These are phyloP conservation scores for Alexandromys fortis DNA, from an alignment of 2,113 vertebrate species.

Conservation along the genomic window DNA sequence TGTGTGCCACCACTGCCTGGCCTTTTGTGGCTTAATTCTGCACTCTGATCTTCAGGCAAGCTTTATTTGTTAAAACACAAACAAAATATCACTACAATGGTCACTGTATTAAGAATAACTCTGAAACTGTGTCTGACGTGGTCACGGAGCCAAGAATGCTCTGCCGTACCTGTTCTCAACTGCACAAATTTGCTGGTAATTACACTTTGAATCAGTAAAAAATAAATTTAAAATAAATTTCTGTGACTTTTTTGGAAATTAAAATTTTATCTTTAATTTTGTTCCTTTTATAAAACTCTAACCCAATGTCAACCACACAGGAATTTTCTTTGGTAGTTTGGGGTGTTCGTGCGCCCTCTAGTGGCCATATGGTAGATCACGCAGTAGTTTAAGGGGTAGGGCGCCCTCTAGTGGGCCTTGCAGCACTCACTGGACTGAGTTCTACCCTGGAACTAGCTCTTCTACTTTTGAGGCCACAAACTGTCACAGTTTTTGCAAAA, in stretches of 20 bases:
- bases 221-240: not conserved
- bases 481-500: not conserved
- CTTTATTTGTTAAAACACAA: too few species aligned
- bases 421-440: not conserved
- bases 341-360: not conserved
- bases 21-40: too few species aligned
- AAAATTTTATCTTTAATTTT: not conserved
- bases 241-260: constrained; percentile 8
- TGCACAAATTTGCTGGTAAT: not conserved
- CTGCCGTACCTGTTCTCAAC: not conserved
- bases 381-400: not conserved
- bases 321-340: not conserved
- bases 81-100: too few species aligned
- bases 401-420: not conserved
- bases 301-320: not conserved
- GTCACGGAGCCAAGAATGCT: accelerated
- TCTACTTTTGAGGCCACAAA: not conserved
- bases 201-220: constrained; percentile 3
- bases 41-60: too few species aligned
- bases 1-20: too few species aligned
- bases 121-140: not conserved
- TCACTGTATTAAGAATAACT: not conserved
- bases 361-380: not conserved
- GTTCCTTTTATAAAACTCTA: not conserved
- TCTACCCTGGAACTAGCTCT: not conserved